Conservation (phyloP, 2,113 vertebrate species). For the Halichoerus grypus region DNA sequence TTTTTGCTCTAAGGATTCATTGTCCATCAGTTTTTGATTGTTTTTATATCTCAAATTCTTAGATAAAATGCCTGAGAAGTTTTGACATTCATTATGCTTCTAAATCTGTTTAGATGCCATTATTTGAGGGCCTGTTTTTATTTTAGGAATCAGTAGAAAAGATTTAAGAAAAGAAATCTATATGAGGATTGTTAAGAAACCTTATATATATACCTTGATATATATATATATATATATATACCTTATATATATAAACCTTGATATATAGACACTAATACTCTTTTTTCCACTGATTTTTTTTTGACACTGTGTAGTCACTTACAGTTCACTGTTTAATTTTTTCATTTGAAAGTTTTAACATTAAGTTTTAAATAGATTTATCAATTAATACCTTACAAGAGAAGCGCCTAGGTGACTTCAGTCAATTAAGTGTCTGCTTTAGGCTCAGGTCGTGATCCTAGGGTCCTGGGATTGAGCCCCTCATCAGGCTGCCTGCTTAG, state of each 20-base stretch:
- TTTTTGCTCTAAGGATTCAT: conserved; percentile 21
- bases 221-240: background rate
- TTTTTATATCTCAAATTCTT: conserved; percentile 55
- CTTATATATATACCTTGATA: background rate
- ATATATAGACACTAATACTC: background rate
- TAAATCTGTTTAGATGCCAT: background rate
- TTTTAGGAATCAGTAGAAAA: background rate
- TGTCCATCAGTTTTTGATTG: background rate
- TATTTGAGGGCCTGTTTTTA: background rate
- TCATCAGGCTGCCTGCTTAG: background rate
- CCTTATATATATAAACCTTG: background rate
- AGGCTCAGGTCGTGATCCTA: background rate
- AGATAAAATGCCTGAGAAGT: background rate
- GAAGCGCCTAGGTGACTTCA: background rate
- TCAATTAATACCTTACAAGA: background rate
- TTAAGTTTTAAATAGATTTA: background rate
- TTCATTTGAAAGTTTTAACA: background rate
- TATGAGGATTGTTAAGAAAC: background rate
- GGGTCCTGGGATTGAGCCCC: background rate
- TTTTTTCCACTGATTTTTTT: background rate
- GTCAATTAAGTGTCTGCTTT: background rate
- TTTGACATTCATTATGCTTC: background rate
- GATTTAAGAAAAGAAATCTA: background rate
- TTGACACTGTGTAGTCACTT: background rate
- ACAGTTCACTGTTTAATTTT: background rate